Conservation (phyloP, 2,888 invertebrate genomes). For the Clitarchus hookeri region DNA sequence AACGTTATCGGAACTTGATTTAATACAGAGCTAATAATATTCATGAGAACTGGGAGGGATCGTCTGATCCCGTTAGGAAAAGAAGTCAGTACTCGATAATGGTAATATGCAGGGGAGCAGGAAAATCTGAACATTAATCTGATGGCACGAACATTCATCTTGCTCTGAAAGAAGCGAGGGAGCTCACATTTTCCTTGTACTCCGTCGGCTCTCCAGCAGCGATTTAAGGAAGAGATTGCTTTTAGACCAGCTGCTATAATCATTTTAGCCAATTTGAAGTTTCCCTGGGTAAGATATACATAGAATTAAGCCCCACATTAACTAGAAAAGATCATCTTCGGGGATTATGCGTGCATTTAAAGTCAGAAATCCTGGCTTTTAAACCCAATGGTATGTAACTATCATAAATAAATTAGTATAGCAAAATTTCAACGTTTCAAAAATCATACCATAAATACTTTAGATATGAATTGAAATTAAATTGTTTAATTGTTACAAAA, state of each 20-base stretch:
- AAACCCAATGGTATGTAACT: too few relatives aligned
- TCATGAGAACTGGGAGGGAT: neutral
- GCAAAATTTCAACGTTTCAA: too few relatives aligned
- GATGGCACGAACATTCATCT: neutral
- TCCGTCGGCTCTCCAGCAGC: neutral
- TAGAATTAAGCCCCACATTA: too few relatives aligned
- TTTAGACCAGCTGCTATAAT: neutral
- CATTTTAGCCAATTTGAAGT: neutral
- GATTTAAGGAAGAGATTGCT: neutral
- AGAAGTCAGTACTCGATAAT: neutral
- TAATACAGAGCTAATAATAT: neutral
- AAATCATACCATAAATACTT: too few relatives aligned
- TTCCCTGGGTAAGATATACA: too few relatives aligned
- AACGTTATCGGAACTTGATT: neutral
- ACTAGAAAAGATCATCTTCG: too few relatives aligned
- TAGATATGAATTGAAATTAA: too few relatives aligned
- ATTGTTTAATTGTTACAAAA: too few relatives aligned
- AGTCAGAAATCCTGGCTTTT: too few relatives aligned
- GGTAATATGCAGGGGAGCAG: neutral
- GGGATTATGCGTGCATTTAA: too few relatives aligned
- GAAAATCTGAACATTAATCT: neutral
- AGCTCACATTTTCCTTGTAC: neutral
- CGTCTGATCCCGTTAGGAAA: neutral
- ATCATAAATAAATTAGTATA: too few relatives aligned
- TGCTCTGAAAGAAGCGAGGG: neutral